These are phyloP conservation scores for Haliclona indistincta DNA, from an alignment of 37 sponge, comb jelly and placozoan genomes.

Conservation along the genomic window DNA sequence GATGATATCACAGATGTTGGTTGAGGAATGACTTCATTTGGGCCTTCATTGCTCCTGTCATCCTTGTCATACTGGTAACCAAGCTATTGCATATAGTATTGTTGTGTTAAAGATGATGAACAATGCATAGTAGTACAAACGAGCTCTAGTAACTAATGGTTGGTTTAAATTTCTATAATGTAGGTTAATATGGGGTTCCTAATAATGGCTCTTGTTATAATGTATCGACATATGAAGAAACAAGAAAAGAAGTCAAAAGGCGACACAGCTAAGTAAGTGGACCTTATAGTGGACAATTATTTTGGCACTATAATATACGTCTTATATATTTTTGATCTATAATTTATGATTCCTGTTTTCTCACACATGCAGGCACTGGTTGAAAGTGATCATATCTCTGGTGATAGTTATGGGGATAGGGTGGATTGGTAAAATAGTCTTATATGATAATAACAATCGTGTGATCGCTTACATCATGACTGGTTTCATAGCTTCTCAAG, in stretches of 20 bases:
- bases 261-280: no score
- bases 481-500: constrained; percentile 22
- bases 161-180: no score
- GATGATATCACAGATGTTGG: constrained; percentile 80
- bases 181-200: constrained; percentile 61
- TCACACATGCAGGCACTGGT: constrained; percentile 52
- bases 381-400: constrained; percentile 42
- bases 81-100: no score
- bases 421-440: constrained; percentile 55
- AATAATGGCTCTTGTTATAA: constrained; percentile 41
- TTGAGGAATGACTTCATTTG: constrained; percentile 57
- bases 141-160: no score
- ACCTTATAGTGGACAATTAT: no score
- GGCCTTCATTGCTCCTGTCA: constrained; percentile 63
- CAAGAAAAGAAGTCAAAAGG: neutral
- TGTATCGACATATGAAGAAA: constrained; percentile 1
- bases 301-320: constrained; percentile 3
- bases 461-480: constrained; percentile 45
- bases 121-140: no score
- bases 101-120: no score
- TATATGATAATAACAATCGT: constrained; percentile 11
- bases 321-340: neutral
- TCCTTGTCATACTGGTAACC: constrained; percentile 64
- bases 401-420: constrained; percentile 52
- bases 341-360: neutral